Percentiles rank a stretch among this genome's conserved stretches.
Evolutionary conservation across 1,140 invertebrate genomes (phyloP).

Genomic region (Nasonia vitripennis): DNA sequence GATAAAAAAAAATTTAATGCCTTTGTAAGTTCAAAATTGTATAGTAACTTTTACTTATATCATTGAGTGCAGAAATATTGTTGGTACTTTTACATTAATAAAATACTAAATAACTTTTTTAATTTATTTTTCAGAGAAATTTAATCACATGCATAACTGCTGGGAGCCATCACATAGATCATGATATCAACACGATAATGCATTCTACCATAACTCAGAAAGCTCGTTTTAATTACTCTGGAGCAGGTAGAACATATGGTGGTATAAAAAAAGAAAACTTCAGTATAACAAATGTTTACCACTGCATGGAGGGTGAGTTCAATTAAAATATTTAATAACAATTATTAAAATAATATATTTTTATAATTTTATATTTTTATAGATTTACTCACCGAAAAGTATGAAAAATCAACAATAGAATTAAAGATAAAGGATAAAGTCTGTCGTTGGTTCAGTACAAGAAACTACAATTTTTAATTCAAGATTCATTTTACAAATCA

Average conservation of each 20-base stretch:
- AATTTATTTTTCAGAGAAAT: slow-evolving; percentile 36
- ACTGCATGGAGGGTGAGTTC: slow-evolving; percentile 44
- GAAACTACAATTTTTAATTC: background rate
- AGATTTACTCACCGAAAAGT: slow-evolving; percentile 38
- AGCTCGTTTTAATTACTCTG: slow-evolving; percentile 32
- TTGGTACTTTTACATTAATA: background rate
- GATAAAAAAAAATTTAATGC: slow-evolving; percentile 10
- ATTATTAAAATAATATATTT: background rate
- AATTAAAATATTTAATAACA: slow-evolving; percentile 6
- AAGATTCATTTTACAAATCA: no score
- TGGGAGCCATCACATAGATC: background rate
- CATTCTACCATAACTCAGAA: slow-evolving; percentile 17
- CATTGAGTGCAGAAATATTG: background rate
- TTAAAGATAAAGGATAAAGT: slow-evolving; percentile 8
- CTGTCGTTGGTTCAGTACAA: slow-evolving; percentile 14
- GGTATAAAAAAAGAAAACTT: slow-evolving; percentile 48
- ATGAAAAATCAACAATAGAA: background rate
- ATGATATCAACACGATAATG: slow-evolving; percentile 35
- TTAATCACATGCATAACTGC: slow-evolving; percentile 32
- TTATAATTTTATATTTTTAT: background rate
- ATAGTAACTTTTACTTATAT: background rate
- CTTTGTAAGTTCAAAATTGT: background rate
- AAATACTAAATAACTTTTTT: background rate
- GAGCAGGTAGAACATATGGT: slow-evolving; percentile 26
- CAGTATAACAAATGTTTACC: slow-evolving; percentile 37